phyloP scores from a whole-genome alignment of 2,113 vertebrate genomes.

The Callipepla squamata region DNA sequence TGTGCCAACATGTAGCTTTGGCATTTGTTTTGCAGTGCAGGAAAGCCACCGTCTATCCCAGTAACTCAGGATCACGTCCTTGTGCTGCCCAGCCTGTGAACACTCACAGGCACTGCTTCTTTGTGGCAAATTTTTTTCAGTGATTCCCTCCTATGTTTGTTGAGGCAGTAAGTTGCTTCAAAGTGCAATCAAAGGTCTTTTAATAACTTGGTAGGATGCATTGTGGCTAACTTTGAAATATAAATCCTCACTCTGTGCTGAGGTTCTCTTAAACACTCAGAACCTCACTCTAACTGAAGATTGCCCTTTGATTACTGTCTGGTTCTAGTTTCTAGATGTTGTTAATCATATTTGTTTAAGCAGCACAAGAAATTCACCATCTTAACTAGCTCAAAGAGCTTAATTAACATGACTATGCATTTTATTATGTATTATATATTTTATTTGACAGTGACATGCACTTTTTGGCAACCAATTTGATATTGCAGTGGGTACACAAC shows the following conservation, averaged over 20 bases:
- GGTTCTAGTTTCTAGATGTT: not conserved
- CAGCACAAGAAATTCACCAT: not conserved
- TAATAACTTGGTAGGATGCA: not conserved
- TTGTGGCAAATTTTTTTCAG: not conserved
- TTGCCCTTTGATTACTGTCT: not conserved
- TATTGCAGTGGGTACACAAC: not conserved
- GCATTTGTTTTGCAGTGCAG: not conserved
- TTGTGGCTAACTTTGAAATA: not conserved
- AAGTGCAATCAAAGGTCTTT: not conserved
- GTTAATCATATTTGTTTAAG: not conserved
- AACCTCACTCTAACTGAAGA: not conserved
- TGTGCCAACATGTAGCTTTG: not conserved
- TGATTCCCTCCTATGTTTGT: not conserved
- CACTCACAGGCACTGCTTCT: not conserved
- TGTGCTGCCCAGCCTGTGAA: not conserved
- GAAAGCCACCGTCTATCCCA: not conserved
- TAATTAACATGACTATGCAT: not conserved
- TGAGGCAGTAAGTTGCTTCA: not conserved
- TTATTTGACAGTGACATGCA: not conserved
- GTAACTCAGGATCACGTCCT: not conserved
- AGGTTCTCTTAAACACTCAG: not conserved
- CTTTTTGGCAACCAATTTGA: not conserved
- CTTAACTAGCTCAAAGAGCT: not conserved
- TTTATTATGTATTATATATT: not conserved
- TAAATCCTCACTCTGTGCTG: not conserved